Base-by-base conservation (phyloP, 1,140 invertebrate species). In the Cotesia glomerata region DNA sequence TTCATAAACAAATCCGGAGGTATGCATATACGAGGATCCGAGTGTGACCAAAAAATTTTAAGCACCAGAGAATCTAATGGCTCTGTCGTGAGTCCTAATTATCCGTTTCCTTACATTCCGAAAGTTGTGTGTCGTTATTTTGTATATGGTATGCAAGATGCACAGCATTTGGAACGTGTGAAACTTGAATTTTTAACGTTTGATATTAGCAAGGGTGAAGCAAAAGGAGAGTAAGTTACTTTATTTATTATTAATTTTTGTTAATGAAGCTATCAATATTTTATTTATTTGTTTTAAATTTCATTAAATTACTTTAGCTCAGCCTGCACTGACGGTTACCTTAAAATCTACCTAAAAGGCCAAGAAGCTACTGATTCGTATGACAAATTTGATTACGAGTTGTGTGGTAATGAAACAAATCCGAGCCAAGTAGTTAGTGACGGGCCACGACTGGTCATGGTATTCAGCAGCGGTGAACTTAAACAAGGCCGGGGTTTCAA, bases 51-150 rank as follows among this genome's bases (percentile, higher is more conserved):
- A 86, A 95, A 97, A 87, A 97, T 99, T 81, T 91, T 98, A 78
- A 97, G 95, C 87, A 93, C 94, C 88, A 95, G 95, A 87, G 94
- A 96, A 88, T 96, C 95, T 58, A 92, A 90, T 77, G 97, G 97
- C 76, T 92, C 90, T 82, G 95, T 99, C 75, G 95, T 94, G 87
- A 97, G 96, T 88, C 97, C 97, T 75, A 97, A 97, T 89, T 98
- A 95, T 89, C 97, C 97, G 79, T 96, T 92, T 88, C 93, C 93
- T 61, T 98, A 98, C 88, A 94, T 97, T 86, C 93, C 93, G 76
- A 97, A 98, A 90, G 93, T 96, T 82, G 95, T 97, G 74, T 98
- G 97, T 90, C 93, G 95, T 86, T 98, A 98, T 90, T 98, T 97
- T 90, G 95, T 99, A 83, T 98, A 98, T 88, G 97, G 96, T 75